Percentiles rank a stretch among this genome's conserved stretches.
These are phyloP conservation scores for Anoplolepis gracilipes DNA, from an alignment of 1,140 invertebrate species.

Conservation along the genomic window DNA sequence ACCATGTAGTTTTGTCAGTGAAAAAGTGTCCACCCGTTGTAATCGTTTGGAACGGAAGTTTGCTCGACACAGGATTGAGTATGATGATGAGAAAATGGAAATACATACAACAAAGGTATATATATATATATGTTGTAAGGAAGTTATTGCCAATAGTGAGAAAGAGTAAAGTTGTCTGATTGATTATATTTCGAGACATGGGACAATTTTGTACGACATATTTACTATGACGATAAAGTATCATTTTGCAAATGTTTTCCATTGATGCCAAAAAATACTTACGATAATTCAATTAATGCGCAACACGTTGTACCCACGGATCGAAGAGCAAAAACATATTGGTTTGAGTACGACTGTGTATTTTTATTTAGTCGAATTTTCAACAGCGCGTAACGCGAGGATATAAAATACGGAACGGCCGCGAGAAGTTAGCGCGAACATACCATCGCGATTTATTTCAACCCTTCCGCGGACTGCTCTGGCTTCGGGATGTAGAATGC, in stretches of 20 bases:
- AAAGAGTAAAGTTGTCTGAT: not conserved
- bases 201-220: constrained; percentile 4
- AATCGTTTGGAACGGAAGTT: constrained; percentile 29
- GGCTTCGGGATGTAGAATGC: constrained; percentile 73
- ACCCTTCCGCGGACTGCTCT: constrained; percentile 67
- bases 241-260: constrained; percentile 23
- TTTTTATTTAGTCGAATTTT: constrained; percentile 64
- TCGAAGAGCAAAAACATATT: constrained; percentile 47
- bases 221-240: constrained; percentile 44
- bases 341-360: constrained; percentile 43
- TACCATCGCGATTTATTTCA: constrained; percentile 76
- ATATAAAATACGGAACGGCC: constrained; percentile 54
- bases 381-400: constrained; percentile 44
- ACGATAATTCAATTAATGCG: constrained; percentile 62
- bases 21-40: constrained; percentile 34
- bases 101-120: not conserved
- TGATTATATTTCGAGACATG: not conserved
- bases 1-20: constrained; percentile 32
- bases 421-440: constrained; percentile 65
- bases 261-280: constrained; percentile 58
- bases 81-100: not conserved
- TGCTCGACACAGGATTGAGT: not conserved
- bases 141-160: constrained; percentile 10
- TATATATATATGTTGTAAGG: not conserved
- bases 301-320: constrained; percentile 51